Evolutionary conservation across 1,140 invertebrate species (phyloP).

Genomic region (Lordiphosa stackelbergi): DNA sequence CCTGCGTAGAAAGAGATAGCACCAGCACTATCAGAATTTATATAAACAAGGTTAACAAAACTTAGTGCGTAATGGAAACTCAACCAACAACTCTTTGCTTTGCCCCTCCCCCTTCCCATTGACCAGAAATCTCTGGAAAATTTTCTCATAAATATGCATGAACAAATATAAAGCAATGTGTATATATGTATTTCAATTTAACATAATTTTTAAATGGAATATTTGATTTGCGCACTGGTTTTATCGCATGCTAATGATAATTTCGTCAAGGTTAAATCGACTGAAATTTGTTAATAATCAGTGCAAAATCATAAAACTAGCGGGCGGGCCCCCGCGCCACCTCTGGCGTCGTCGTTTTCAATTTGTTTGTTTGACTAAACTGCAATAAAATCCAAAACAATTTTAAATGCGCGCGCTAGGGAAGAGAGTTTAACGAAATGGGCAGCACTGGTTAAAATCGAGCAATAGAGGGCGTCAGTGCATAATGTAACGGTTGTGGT

Average conservation of each 20-base stretch:
- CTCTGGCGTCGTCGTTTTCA: no score
- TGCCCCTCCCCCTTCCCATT: not conserved
- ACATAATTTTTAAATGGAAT: no score
- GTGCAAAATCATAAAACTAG: no score
- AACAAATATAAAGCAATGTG: slow-evolving; percentile 20
- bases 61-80: slow-evolving; percentile 5
- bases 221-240: not conserved
- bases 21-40: no score
- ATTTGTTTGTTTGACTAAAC: no score
- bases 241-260: slow-evolving; percentile 10
- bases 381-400: no score
- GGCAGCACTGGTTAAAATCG: slow-evolving; percentile 4
- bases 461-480: not conserved
- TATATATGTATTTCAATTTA: not conserved
- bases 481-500: not conserved
- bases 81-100: not conserved
- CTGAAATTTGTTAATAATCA: no score
- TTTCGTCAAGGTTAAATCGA: slow-evolving; percentile 5
- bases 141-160: slow-evolving; percentile 43
- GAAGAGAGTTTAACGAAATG: no score
- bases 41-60: slow-evolving; percentile 8
- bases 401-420: no score
- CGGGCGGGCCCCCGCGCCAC: no score
- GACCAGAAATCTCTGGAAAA: slow-evolving; percentile 23
- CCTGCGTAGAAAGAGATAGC: slow-evolving; percentile 27